Percentiles rank a stretch among this genome's conserved stretches.
phyloP scores from a whole-genome alignment of 2,888 invertebrate species.

The Cyclophora albipunctata region DNA sequence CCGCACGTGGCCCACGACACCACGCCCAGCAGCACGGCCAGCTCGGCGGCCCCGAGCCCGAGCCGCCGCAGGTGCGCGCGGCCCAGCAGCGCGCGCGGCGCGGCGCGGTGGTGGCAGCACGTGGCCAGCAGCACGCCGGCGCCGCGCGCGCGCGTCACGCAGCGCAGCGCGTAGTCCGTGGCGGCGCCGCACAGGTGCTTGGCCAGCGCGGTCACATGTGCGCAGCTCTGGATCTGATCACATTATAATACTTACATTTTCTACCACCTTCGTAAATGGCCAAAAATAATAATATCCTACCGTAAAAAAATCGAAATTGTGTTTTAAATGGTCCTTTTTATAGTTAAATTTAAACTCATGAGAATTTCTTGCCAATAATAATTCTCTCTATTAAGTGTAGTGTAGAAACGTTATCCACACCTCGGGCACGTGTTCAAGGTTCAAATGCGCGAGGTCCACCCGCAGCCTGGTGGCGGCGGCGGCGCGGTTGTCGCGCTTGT shows the following conservation, averaged over 20 bases:
- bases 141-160: conserved; percentile 68
- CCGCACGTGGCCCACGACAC: conserved; percentile 95
- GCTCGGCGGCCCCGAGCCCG: conserved; percentile 77
- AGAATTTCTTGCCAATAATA: too few relatives aligned
- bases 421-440: conserved; percentile 66
- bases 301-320: too few relatives aligned
- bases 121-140: conserved; percentile 85
- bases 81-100: conserved; percentile 79
- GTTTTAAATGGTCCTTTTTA: too few relatives aligned
- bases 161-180: conserved; percentile 87
- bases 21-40: conserved; percentile 85
- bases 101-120: conserved; percentile 93
- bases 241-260: too few relatives aligned
- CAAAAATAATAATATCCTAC: too few relatives aligned
- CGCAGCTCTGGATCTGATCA: neutral
- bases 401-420: neutral
- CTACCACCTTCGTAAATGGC: too few relatives aligned
- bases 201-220: conserved; percentile 82
- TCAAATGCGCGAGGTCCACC: conserved; percentile 88
- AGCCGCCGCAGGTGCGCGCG: conserved; percentile 52
- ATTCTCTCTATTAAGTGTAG: too few relatives aligned
- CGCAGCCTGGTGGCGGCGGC: conserved; percentile 57
- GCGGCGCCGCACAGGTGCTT: conserved; percentile 94
- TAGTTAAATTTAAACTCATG: too few relatives aligned
- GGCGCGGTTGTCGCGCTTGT: conserved; percentile 80